Evolutionary conservation across 2,113 vertebrate species (phyloP).

Genomic region (Mobula birostris): DNA sequence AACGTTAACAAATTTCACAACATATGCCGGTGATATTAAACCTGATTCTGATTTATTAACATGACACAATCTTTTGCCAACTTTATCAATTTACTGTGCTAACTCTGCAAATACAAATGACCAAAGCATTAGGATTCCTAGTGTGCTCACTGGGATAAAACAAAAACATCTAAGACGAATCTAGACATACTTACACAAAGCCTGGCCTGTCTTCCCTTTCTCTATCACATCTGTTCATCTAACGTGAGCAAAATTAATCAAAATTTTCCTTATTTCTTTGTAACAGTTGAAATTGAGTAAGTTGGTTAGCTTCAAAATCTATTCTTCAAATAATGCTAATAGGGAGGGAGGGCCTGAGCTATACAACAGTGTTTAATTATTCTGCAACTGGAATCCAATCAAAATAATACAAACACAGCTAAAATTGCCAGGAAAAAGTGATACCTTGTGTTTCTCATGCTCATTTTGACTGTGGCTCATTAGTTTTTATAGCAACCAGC

Average conservation of each 20-base stretch:
- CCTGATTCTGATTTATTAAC: too few species aligned
- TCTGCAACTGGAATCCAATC: background rate
- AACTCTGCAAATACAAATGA: background rate
- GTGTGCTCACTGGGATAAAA: background rate
- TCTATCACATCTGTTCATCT: background rate
- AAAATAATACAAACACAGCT: background rate
- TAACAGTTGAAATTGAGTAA: background rate
- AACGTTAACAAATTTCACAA: too few species aligned
- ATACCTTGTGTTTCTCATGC: background rate
- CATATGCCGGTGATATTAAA: too few species aligned
- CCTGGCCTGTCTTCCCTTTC: background rate
- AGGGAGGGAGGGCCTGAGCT: background rate
- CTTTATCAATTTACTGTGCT: background rate
- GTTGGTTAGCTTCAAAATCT: background rate
- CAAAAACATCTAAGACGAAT: background rate
- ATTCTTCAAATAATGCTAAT: background rate
- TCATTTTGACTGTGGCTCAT: background rate
- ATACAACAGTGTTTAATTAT: background rate
- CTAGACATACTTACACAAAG: background rate
- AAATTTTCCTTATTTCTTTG: too few species aligned
- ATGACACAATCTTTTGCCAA: background rate
- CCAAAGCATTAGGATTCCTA: background rate
- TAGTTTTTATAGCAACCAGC: background rate
- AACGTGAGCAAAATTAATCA: background rate
- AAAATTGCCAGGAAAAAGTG: background rate